Conservation (phyloP, 92 coral and sea anemone species). For the Epizoanthus fatuus region DNA sequence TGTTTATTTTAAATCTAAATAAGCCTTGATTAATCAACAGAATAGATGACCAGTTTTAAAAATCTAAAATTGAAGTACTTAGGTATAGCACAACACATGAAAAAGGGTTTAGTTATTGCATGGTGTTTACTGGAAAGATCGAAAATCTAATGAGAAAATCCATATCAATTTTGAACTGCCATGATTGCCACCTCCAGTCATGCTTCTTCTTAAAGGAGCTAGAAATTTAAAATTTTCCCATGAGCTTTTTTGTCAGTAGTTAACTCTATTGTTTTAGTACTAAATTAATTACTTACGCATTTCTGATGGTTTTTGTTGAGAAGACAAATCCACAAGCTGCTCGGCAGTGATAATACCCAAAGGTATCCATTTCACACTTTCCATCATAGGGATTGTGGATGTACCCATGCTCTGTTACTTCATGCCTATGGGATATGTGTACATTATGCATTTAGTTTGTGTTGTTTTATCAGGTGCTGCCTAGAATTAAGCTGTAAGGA, state of each 20-base stretch:
- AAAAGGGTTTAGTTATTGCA: neutral
- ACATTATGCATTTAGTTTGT: conserved; percentile 2
- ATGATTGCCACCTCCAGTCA: conserved; percentile 13
- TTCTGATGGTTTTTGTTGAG: conserved; percentile 61
- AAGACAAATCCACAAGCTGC: conserved; percentile 60
- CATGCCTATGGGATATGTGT: conserved; percentile 47
- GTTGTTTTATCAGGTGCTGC: conserved; percentile 2
- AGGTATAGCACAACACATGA: conserved; percentile 1
- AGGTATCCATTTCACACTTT: conserved; percentile 50
- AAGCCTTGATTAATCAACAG: conserved; percentile 24
- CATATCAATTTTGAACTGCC: neutral
- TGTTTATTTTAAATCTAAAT: conserved; percentile 22
- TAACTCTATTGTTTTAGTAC: conserved; percentile 18
- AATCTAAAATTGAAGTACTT: conserved; percentile 6
- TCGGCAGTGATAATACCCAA: conserved; percentile 67
- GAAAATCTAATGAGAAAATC: neutral
- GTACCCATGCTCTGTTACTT: conserved; percentile 47
- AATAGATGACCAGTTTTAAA: conserved; percentile 25
- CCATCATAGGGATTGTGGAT: conserved; percentile 48
- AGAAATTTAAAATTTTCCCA: neutral
- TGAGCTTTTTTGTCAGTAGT: conserved; percentile 13
- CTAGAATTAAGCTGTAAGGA: conserved; percentile 21
- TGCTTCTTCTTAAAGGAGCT: conserved; percentile 6
- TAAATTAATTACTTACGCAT: conserved; percentile 27
- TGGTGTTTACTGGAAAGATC: neutral